Evolutionary conservation across 2,113 vertebrate genomes (phyloP).

Genomic region (Myanophis thanlyinensis): DNA sequence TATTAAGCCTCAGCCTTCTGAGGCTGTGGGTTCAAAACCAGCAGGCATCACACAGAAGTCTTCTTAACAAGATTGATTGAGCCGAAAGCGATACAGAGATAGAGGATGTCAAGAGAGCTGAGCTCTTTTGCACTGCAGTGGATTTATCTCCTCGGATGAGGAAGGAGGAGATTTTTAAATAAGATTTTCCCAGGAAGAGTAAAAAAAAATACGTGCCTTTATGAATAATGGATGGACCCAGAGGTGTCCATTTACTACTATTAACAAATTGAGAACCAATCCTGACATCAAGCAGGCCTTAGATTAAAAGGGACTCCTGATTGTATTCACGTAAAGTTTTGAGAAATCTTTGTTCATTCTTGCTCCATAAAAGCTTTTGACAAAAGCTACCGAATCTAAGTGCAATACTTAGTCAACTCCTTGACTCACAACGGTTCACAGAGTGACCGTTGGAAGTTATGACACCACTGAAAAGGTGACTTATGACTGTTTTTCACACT

Average conservation of each 20-base stretch:
- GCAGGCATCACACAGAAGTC: neutral
- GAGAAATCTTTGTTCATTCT: neutral
- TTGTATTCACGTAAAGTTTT: neutral
- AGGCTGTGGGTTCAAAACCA: neutral
- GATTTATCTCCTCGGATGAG: neutral
- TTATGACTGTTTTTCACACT: too few relatives aligned
- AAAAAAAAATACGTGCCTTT: too few relatives aligned
- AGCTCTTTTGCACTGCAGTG: neutral
- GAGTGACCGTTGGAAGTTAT: too few relatives aligned
- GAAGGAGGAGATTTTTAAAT: neutral
- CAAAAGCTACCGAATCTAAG: neutral
- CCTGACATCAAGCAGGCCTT: neutral
- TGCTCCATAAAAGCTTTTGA: neutral
- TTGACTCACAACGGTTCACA: too few relatives aligned
- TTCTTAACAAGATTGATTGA: neutral
- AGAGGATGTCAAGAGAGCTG: neutral
- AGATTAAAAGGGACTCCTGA: neutral
- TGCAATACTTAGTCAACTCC: neutral
- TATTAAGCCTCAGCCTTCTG: neutral
- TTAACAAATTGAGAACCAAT: neutral
- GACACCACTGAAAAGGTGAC: too few relatives aligned
- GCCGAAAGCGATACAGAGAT: neutral
- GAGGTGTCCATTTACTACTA: neutral
- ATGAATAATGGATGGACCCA: too few relatives aligned
- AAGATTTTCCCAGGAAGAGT: neutral